These are phyloP conservation scores for Naso thynnoides DNA, from an alignment of 2,797 vertebrate species.

Conservation along the genomic window DNA sequence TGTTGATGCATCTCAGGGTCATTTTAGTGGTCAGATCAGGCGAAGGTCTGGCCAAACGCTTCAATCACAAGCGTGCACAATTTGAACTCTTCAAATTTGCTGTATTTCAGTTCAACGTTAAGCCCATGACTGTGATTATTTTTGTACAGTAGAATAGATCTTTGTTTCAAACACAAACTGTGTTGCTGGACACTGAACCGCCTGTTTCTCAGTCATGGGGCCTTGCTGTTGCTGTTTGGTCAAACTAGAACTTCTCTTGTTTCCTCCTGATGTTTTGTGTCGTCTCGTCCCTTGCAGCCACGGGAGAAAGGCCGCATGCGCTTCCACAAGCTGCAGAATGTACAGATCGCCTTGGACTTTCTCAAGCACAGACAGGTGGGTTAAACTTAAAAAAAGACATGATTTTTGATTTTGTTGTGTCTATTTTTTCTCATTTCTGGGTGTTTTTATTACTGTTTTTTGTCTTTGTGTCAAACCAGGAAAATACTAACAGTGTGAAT, in stretches of 20 bases:
- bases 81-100: constrained; percentile 73
- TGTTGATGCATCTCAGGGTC: constrained; percentile 48
- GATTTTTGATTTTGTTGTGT: too few species aligned
- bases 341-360: constrained; percentile 97
- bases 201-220: constrained; percentile 50
- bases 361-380: constrained; percentile 94
- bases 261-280: constrained; percentile 27
- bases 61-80: constrained; percentile 47
- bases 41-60: constrained; percentile 30
- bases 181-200: constrained; percentile 31
- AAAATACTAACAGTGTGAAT: neutral
- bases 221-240: constrained; percentile 30
- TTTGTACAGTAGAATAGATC: neutral
- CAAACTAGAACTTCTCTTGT: neutral
- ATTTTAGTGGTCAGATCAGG: constrained; percentile 26
- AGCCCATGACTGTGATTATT: constrained; percentile 49
- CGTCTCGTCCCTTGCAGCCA: constrained; percentile 73
- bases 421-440: too few species aligned
- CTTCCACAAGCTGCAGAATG: constrained; percentile 98
- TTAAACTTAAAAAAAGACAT: neutral
- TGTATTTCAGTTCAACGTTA: constrained; percentile 16
- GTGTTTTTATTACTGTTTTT: neutral
- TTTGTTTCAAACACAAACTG: constrained; percentile 24
- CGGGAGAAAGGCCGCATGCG: constrained; percentile 95
- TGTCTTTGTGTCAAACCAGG: neutral